A percentile compares a stretch with the other conserved stretches of the same genome.
Conservation (phyloP, 1,140 invertebrate species). For the Pseudomyrmex concolor region DNA sequence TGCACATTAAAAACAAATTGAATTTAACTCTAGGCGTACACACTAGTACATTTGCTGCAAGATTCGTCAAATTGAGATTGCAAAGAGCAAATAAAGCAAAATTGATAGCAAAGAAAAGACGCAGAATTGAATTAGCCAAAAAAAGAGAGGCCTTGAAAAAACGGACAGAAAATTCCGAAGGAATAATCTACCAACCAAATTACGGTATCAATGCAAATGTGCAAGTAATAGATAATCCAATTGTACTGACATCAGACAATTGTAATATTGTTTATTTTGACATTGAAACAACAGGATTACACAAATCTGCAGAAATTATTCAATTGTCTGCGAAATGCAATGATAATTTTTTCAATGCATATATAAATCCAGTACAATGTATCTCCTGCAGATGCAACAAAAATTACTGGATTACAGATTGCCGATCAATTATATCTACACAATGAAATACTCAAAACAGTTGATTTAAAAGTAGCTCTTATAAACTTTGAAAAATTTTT, state of each 20-base stretch:
- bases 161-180: no score
- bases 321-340: neutral
- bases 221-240: no score
- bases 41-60: neutral
- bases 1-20: neutral
- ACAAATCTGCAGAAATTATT: neutral
- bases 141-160: no score
- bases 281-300: neutral
- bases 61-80: neutral
- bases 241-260: neutral
- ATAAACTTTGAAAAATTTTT: no score
- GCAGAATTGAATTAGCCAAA: no score
- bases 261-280: neutral
- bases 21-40: neutral
- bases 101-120: neutral
- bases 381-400: neutral
- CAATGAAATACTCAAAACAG: neutral
- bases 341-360: neutral
- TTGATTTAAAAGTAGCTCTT: neutral
- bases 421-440: neutral
- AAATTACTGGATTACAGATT: neutral
- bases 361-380: neutral
- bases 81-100: neutral
- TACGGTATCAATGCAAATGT: neutral
- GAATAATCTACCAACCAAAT: neutral